These are phyloP conservation scores for Urophycis tenuis DNA, from an alignment of 2,797 vertebrate species.

Conservation along the genomic window DNA sequence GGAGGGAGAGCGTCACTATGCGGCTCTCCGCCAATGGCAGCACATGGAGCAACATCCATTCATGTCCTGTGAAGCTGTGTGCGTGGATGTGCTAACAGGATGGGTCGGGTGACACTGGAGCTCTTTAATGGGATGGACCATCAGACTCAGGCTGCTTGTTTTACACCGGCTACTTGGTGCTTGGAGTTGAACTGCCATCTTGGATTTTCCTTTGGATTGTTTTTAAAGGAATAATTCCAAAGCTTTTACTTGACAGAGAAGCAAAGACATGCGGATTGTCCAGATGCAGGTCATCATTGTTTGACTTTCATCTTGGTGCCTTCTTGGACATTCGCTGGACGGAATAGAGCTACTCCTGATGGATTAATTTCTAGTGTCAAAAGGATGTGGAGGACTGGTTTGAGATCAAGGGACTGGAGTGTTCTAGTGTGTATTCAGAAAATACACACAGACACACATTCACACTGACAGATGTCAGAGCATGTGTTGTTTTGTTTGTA, in stretches of 20 bases:
- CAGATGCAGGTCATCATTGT: neutral
- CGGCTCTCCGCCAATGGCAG: constrained; percentile 19
- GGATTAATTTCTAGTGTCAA: neutral
- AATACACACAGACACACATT: neutral
- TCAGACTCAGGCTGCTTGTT: neutral
- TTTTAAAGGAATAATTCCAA: neutral
- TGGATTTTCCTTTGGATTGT: neutral
- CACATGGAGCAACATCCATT: neutral
- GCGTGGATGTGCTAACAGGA: neutral
- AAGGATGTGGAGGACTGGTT: neutral
- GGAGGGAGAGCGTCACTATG: constrained; percentile 25
- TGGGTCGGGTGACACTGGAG: neutral
- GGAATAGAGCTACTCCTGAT: neutral
- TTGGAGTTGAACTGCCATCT: neutral
- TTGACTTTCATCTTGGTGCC: neutral
- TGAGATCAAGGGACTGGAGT: neutral
- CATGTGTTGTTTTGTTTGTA: neutral
- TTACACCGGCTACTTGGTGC: neutral
- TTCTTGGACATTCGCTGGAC: neutral
- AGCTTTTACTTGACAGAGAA: neutral
- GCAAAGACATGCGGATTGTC: neutral
- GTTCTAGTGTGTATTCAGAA: neutral
- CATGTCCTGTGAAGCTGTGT: neutral
- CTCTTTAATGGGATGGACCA: neutral
- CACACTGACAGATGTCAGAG: neutral